Conservation (phyloP, 2,888 invertebrate species). For the Bursaphelenchus okinawaensis region DNA sequence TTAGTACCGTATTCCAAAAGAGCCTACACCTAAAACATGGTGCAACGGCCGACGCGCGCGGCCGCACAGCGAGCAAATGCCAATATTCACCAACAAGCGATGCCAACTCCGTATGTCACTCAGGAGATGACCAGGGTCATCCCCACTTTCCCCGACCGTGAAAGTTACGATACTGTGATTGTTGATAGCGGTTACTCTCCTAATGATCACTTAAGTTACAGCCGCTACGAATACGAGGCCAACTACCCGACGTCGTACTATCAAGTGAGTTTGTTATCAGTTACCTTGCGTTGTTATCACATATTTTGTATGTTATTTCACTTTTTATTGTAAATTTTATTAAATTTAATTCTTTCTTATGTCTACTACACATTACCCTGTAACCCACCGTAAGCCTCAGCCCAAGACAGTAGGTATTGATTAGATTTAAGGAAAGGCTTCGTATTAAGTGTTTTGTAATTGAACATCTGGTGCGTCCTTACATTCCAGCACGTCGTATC, state of each 20-base stretch:
- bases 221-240: slow-evolving; percentile 10
- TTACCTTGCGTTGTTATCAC: too few relatives aligned
- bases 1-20: too few relatives aligned
- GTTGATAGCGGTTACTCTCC: neutral
- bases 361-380: too few relatives aligned
- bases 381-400: too few relatives aligned
- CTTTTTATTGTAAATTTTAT: too few relatives aligned
- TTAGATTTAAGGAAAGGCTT: too few relatives aligned
- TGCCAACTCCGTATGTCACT: slow-evolving; percentile 6
- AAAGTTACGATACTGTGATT: slow-evolving; percentile 1
- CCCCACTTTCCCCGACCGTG: neutral
- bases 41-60: slow-evolving; percentile 7
- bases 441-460: neutral
- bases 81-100: slow-evolving; percentile 9
- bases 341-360: too few relatives aligned
- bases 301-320: too few relatives aligned
- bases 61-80: slow-evolving; percentile 11
- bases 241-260: slow-evolving; percentile 18
- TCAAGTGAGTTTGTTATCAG: slow-evolving; percentile 21
- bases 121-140: slow-evolving; percentile 3
- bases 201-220: neutral
- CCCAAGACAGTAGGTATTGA: neutral
- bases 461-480: neutral
- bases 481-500: neutral
- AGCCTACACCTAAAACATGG: slow-evolving; percentile 1